Conservation (phyloP, 2,888 invertebrate genomes). For the Ophonus ardosiacus region DNA sequence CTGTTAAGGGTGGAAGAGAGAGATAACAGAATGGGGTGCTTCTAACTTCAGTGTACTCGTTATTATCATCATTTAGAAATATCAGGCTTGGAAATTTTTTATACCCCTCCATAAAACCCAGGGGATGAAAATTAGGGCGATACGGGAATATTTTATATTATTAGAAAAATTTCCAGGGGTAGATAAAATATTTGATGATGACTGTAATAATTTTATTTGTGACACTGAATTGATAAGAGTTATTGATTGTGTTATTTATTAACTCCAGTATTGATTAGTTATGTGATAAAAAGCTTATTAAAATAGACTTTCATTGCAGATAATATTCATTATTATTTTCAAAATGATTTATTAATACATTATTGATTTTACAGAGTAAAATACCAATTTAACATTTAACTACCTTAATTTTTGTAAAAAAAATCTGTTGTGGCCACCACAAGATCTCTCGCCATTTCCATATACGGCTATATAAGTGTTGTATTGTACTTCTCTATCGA, state of each 20-base stretch:
- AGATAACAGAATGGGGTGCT: constrained; percentile 49
- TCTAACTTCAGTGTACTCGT: constrained; percentile 16
- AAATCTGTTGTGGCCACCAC: too few relatives aligned
- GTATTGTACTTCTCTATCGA: too few relatives aligned
- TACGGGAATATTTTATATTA: constrained; percentile 32
- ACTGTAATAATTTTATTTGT: constrained; percentile 30
- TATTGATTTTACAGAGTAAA: too few relatives aligned
- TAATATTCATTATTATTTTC: neutral
- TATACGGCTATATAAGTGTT: too few relatives aligned
- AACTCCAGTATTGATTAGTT: neutral
- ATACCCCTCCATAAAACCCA: constrained; percentile 4
- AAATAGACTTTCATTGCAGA: neutral
- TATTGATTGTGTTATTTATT: neutral
- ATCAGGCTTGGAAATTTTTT: constrained; percentile 52
- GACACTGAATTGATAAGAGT: neutral
- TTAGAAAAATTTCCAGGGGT: constrained; percentile 24
- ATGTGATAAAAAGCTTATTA: neutral
- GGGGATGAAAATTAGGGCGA: constrained; percentile 12
- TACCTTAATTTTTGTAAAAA: too few relatives aligned
- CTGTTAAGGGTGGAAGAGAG: constrained; percentile 24
- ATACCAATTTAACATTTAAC: too few relatives aligned
- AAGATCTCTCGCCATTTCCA: too few relatives aligned
- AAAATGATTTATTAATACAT: too few relatives aligned
- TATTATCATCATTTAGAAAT: constrained; percentile 59
- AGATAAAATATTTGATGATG: constrained; percentile 16